Evolutionary conservation across 2,888 invertebrate genomes (phyloP).

Genomic region (Trissolcus japonicus): DNA sequence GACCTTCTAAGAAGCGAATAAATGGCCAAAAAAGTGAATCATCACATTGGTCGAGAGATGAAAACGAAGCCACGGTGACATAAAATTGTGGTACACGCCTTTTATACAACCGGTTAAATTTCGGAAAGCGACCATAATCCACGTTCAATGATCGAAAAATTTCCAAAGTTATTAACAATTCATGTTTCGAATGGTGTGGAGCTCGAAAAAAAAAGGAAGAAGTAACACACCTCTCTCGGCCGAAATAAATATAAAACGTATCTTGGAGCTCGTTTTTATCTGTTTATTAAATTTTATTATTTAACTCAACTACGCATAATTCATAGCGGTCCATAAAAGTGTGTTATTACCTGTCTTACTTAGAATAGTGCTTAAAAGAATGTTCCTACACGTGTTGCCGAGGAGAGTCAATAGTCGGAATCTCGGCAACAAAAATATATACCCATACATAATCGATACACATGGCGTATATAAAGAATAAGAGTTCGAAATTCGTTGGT

Average conservation of each 20-base stretch:
- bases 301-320: constrained; percentile 46
- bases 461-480: constrained; percentile 32
- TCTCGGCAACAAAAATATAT: too few species aligned
- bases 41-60: constrained; percentile 2
- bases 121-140: constrained; percentile 34
- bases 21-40: constrained; percentile 11
- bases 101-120: constrained; percentile 31
- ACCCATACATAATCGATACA: constrained; percentile 27
- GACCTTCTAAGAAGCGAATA: constrained; percentile 5
- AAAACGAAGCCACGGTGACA: constrained; percentile 6
- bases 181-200: constrained; percentile 3
- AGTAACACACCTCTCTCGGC: background rate
- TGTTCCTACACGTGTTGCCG: constrained; percentile 38
- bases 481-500: constrained; percentile 49
- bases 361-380: constrained; percentile 51
- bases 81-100: constrained; percentile 8
- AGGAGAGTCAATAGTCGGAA: too few species aligned
- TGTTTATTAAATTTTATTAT: constrained; percentile 56
- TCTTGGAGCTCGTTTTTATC: constrained; percentile 34
- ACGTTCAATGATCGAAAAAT: constrained; percentile 31
- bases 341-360: constrained; percentile 57
- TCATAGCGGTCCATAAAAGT: constrained; percentile 54
- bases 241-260: constrained; percentile 4
- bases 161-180: constrained; percentile 51
- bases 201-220: background rate